Evolutionary conservation across 1,140 invertebrate genomes (phyloP), one percentile per base, ranked within the genome.

Genomic region (Olivierus martensii): DNA sequence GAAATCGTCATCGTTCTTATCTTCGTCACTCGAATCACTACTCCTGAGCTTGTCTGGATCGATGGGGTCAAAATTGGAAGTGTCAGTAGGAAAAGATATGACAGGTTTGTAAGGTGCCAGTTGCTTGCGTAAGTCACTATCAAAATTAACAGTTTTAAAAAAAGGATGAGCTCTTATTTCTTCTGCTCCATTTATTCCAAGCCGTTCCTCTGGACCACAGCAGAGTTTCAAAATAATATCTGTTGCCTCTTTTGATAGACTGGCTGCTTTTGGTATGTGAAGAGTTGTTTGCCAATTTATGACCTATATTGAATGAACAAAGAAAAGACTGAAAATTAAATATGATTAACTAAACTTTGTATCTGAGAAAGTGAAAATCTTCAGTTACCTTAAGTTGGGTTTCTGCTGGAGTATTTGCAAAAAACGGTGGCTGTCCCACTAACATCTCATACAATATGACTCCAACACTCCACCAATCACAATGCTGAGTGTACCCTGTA

Each of bases 401-500:
- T 73, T 98, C 92, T 18, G 83, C 82, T 1, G 94, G 88, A 39
- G 84, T 85, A 62, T 82, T 80, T 12, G 93, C 92, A 57, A 91
- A 76, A 71, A 99, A 99, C 3, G 95, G 95, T 46, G 94, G 93
- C 56, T 89, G 87, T 3, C 94, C 94, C 15, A 98, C 88, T 44
- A 99, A 72, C 95, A 99, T 99, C 72, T 99, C 95, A 67, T 95
- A 99, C 12, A 99, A 72, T 62, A 99, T 99, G 9, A 99, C 93
- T 22, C 91, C 91, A 18, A 99, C 92, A 65, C 89, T 95, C 95
- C 95, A 99, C 92, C 95, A 99, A 74, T 99, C 95, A 71, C 95
- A 99, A 5, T 93, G 75, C 66, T 95, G 88, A 3, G 92, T 95
- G 66, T 99, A 98, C n/a, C 93, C 93, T 73, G 57, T 34, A 62